Conservation (phyloP, 2,113 vertebrate genomes). For the Picathartes gymnocephalus region DNA sequence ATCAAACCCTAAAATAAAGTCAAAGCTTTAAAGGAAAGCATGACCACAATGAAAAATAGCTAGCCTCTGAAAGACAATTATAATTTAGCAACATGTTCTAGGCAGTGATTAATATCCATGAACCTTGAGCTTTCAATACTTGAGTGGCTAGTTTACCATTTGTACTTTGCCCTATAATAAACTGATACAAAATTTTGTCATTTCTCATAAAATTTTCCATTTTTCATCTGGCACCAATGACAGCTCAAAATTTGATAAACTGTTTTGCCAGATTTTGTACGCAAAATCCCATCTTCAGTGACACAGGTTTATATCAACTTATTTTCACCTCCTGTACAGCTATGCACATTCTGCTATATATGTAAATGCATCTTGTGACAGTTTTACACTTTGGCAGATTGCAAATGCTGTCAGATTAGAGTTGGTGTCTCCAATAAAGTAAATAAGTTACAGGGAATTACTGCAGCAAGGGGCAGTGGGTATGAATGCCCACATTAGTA, state of each 20-base stretch:
- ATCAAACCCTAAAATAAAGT: not conserved
- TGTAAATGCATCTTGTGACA: slow-evolving; percentile 32
- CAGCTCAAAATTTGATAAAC: not conserved
- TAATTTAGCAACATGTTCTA: not conserved
- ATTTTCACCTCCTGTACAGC: slow-evolving; percentile 35
- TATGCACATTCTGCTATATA: slow-evolving; percentile 37
- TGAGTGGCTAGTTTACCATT: not conserved
- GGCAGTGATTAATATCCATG: not conserved
- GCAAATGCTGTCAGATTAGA: slow-evolving; percentile 38
- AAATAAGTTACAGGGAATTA: slow-evolving; percentile 20
- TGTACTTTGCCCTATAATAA: not conserved
- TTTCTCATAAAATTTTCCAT: not conserved
- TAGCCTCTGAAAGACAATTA: not conserved
- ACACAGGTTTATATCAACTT: slow-evolving; percentile 32
- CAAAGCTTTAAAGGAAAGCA: not conserved
- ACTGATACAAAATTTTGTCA: not conserved
- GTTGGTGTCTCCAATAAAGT: not conserved
- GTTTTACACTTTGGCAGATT: slow-evolving; percentile 43
- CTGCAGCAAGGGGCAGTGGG: not conserved
- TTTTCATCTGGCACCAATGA: not conserved
- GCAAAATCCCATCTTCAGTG: slow-evolving; percentile 27
- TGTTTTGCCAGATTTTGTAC: slow-evolving; percentile 20
- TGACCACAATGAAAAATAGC: not conserved
- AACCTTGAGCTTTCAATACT: not conserved
- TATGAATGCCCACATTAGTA: not conserved